Conservation (phyloP, 2,797 vertebrate genomes). For the Chaetodon trifasciatus region DNA sequence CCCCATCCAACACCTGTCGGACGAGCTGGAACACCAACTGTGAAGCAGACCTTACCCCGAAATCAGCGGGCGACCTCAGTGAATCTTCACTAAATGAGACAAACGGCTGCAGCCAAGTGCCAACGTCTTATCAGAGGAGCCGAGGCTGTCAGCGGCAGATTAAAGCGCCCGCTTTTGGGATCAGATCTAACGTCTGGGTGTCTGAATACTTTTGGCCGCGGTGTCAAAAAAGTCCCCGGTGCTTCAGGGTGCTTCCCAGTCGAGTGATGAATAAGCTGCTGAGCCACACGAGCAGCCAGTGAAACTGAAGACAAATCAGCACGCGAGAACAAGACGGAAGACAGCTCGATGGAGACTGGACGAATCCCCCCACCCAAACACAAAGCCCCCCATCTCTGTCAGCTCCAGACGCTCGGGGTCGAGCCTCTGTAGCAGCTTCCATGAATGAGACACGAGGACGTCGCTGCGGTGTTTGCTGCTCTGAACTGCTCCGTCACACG, state of each 20-base stretch:
- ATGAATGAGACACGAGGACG: constrained; percentile 12
- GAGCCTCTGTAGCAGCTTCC: constrained; percentile 4
- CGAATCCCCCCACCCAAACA: background rate
- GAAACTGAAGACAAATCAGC: background rate
- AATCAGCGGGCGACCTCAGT: background rate
- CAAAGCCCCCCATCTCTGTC: background rate
- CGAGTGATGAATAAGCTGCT: background rate
- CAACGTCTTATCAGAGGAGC: background rate
- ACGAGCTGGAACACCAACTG: background rate
- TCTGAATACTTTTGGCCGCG: background rate
- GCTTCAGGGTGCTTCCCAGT: background rate
- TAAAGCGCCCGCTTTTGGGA: background rate
- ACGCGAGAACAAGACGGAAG: background rate
- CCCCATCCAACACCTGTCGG: background rate
- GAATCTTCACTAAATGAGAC: background rate
- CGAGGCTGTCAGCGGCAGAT: background rate
- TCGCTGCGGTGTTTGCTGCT: constrained; percentile 14
- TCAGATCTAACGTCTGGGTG: background rate
- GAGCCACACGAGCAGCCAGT: too few species aligned
- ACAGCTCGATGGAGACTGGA: background rate
- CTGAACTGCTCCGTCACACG: constrained; percentile 1
- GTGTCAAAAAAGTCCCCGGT: background rate
- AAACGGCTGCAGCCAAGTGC: background rate
- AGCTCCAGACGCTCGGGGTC: constrained; percentile 30
- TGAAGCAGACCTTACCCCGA: background rate